A percentile compares a stretch with the other conserved stretches of the same genome.
Conservation (phyloP, 2,113 vertebrate species). For the Tyto alba region DNA sequence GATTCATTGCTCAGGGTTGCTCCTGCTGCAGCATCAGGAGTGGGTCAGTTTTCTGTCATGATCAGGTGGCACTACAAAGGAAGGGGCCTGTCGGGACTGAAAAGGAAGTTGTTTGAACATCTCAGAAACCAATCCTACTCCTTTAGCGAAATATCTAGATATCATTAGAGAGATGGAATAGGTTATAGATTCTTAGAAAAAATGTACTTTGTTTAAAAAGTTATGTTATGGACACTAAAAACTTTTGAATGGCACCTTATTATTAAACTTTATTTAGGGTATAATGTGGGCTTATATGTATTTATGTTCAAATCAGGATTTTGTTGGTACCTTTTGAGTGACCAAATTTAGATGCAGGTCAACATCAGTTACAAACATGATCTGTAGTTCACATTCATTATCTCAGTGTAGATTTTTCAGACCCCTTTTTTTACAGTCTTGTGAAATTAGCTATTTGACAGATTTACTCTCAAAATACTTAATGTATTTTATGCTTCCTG, state of each 20-base stretch:
- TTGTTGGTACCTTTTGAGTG: background rate
- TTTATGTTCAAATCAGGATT: background rate
- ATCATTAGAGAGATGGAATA: background rate
- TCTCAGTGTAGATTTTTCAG: background rate
- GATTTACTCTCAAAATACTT: background rate
- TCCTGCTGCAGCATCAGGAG: background rate
- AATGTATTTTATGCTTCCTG: background rate
- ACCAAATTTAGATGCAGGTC: background rate
- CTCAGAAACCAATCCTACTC: background rate
- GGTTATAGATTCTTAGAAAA: background rate
- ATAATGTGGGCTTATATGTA: background rate
- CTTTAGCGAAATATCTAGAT: background rate
- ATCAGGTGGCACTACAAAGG: background rate
- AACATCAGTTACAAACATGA: background rate
- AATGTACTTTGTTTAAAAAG: background rate
- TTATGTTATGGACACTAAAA: background rate
- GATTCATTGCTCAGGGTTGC: background rate
- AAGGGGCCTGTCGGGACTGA: background rate
- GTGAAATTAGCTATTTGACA: background rate
- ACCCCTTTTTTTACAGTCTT: background rate
- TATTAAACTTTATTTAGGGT: rapidly evolving
- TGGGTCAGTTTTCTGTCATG: background rate
- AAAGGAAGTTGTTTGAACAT: background rate
- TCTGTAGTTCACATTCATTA: background rate
- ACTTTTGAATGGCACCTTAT: background rate